Evolutionary conservation across 2,888 invertebrate genomes (phyloP), one percentile per base, ranked within the genome.

Genomic region (Xylota segnis): DNA sequence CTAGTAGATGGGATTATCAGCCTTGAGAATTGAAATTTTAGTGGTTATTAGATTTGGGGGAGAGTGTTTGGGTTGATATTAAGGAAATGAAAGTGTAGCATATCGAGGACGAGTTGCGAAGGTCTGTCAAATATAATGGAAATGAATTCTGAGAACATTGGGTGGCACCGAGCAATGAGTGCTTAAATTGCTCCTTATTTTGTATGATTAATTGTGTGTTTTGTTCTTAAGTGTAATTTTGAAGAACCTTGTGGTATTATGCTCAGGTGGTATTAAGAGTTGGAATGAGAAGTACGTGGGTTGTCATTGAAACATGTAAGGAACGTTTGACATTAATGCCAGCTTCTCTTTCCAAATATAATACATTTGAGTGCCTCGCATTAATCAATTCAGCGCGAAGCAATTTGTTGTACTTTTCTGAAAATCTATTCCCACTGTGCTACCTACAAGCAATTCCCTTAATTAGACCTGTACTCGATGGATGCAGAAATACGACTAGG

Each of bases 11-110:
- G 43, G 12, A 27, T 43, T 61, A 61, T 61, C 61, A 43, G 61
- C 61, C 37, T 43, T 61, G 61, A 37, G 61, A 61, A 61, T 61
- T 61, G 61, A 61, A 61, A 61, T 43, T 43, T 43, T 29, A 43
- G 43, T 45, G 61, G 29, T 43, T 40, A 27, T 37, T 37, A 37
- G 59, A 43, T 14, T n/a, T 14, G 43, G 43, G 5, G 43, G 43
- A 6, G 5, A 9, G 43, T n/a, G 43, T 12, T 37, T 34, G 56
- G 14, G 14, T 14, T 58, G 23, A 40, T 59, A 40, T 59, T 40
- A 40, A 23, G 58, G 58, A 59, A 37, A 59, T 59, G 58, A 59
- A 23, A 59, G 23, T 59, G 40, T 40, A 59, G 5, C 14, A 6
- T 14, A 14, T 43, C 14, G 14, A 43, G 14, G 43, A 43, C 14